Evolutionary conservation across 2,888 invertebrate genomes (phyloP), one percentile per base, ranked within the genome.

Genomic region (Macroteleia sp.): DNA sequence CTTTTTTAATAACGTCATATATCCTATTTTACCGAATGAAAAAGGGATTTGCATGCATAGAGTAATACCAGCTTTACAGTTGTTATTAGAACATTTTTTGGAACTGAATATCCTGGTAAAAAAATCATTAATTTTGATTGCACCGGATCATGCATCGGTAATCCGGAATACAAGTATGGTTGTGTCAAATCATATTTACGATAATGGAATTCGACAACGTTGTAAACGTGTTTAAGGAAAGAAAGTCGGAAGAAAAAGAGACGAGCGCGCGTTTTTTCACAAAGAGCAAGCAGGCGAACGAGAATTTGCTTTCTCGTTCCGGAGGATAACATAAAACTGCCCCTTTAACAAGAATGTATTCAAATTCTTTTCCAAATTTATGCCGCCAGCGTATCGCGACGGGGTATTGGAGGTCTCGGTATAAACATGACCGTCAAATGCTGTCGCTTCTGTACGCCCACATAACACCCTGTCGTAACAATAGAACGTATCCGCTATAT

Each of bases 371-470:
- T 32, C 39, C 57, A 62, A 62, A 69, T 69, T 62, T 67, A 75
- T 67, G 75, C 67, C 56, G 50, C 20, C 28, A 32, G 59, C 59
- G 67, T 67, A 61, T 75, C 61, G 46, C 56, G 66, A 41, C 61
- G 75, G 61, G 57, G 64, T 69, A 69, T 69, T 62, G 69, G 69
- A 69, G 69, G 69, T 54, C 32, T 52, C 30, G 52, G 59, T 52
- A 64, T 59, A 76, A 76, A 69, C 76, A 70, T 57, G 76, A 59
- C 62, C 70, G 76, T 77, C 76, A 77, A 75, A 75, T 77, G 54
- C 66, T 67, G 76, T 66, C 64, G 57, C 76, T 67, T 62, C 69
- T 50, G 62, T 32, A 32, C 62, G 50, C 69, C 59, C 64, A 62
- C 59, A 44, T 77, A 77, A 70, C 70, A 66, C 64, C 64, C 62